These are phyloP conservation scores for Conops quadrifasciatus DNA, from an alignment of 2,888 invertebrate species.

Conservation along the genomic window DNA sequence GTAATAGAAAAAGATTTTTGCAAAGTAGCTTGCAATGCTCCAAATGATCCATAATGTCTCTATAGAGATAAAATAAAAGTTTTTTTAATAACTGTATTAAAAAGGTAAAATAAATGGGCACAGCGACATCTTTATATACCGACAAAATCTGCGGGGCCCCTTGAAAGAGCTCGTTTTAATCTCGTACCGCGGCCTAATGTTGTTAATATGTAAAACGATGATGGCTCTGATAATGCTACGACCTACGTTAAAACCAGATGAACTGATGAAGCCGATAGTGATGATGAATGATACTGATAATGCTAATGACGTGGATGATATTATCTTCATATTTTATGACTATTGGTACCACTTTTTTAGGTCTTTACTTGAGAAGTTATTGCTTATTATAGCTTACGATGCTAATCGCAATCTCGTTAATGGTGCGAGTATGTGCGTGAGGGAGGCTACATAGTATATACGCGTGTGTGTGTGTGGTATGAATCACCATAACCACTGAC, in stretches of 20 bases:
- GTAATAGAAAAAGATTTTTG: too few relatives aligned
- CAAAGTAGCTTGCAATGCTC: too few relatives aligned
- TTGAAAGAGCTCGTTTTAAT: too few relatives aligned
- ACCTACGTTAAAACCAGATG: too few relatives aligned
- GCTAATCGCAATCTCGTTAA: neutral
- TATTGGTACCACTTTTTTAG: too few relatives aligned
- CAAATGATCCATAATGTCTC: too few relatives aligned
- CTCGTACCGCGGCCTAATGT: too few relatives aligned
- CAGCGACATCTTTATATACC: too few relatives aligned
- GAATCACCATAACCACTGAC: neutral
- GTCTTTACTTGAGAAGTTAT: slow-evolving; percentile 1
- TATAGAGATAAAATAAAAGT: too few relatives aligned
- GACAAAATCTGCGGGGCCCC: too few relatives aligned
- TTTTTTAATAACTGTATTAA: too few relatives aligned
- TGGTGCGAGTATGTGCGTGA: neutral
- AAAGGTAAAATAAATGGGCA: too few relatives aligned
- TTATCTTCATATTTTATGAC: neutral
- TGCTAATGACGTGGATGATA: neutral
- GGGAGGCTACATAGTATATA: neutral
- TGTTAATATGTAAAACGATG: neutral
- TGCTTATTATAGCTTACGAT: slow-evolving; percentile 7
- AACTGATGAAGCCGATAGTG: neutral
- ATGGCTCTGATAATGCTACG: neutral
- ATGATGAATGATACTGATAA: neutral
- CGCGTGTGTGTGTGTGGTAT: neutral